Percentiles rank a stretch among this genome's conserved stretches.
Conservation (phyloP, 2,888 invertebrate genomes). For the Cephus pygmeus region DNA sequence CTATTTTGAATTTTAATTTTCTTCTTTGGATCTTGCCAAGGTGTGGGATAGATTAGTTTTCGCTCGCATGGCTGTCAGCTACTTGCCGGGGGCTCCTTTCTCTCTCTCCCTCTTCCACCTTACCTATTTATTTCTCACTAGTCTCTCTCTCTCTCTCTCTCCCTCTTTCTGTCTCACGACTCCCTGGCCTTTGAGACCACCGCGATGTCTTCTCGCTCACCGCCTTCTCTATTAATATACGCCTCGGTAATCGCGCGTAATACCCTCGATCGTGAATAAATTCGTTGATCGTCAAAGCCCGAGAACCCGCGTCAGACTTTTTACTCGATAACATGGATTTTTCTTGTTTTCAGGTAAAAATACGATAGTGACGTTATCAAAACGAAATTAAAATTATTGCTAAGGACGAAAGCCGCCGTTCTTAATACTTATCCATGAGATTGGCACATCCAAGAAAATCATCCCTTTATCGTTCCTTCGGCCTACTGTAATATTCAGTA, state of each 20-base stretch:
- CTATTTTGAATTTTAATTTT: conserved; percentile 51
- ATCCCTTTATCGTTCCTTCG: background rate
- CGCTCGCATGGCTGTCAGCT: conserved; percentile 51
- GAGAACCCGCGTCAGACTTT: background rate
- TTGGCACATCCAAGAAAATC: background rate
- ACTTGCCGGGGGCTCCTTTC: conserved; percentile 46
- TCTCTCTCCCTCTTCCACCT: conserved; percentile 2
- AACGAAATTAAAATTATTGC: background rate
- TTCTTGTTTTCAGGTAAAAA: background rate
- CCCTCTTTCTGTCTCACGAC: conserved; percentile 11
- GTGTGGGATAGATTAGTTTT: conserved; percentile 58
- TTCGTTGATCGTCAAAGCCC: background rate
- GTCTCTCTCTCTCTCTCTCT: conserved; percentile 22
- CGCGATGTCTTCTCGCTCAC: background rate
- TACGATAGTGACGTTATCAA: background rate
- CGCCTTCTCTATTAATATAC: background rate
- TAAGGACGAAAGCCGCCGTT: background rate
- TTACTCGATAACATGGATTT: background rate
- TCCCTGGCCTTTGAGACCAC: conserved; percentile 10
- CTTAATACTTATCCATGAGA: background rate
- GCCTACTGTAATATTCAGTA: background rate
- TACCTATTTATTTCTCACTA: conserved; percentile 7
- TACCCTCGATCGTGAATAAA: background rate
- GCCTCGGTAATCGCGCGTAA: background rate
- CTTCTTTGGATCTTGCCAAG: conserved; percentile 38